Percentiles rank a stretch among this genome's conserved stretches.
phyloP scores from a whole-genome alignment of 2,888 invertebrate species.

The Platycheirus rosarum region DNA sequence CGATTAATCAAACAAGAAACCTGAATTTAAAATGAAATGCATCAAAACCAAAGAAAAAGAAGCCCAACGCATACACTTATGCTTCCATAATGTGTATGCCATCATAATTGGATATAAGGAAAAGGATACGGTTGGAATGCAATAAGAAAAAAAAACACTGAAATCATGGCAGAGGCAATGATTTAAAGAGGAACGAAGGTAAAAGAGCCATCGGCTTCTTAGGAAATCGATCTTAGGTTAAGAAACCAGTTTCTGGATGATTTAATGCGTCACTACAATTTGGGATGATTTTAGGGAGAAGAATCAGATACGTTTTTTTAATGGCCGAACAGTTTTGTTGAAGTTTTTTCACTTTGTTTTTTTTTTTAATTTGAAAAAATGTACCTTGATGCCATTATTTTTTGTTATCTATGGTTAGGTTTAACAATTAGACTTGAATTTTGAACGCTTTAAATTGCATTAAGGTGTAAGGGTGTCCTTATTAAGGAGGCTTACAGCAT shows the following conservation, averaged over 20 bases:
- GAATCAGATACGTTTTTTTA: not conserved
- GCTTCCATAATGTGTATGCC: not conserved
- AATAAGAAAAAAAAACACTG: not conserved
- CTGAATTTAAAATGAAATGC: not conserved
- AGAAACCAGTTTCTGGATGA: conserved; percentile 25
- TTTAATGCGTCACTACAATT: conserved; percentile 21
- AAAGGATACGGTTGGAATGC: conserved; percentile 6
- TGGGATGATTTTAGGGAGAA: conserved; percentile 11
- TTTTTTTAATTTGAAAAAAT: too few species aligned
- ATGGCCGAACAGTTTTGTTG: not conserved
- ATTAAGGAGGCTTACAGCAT: too few species aligned
- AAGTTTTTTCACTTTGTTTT: not conserved
- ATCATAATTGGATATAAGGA: conserved; percentile 11
- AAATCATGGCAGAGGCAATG: conserved; percentile 19
- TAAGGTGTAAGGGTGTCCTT: too few species aligned
- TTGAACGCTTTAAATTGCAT: too few species aligned
- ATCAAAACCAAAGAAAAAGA: not conserved
- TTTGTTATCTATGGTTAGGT: too few species aligned
- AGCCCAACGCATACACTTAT: not conserved
- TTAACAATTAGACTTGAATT: too few species aligned
- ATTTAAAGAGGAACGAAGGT: conserved; percentile 13
- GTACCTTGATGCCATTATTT: too few species aligned
- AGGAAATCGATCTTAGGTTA: conserved; percentile 28
- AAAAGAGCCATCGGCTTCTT: conserved; percentile 29
- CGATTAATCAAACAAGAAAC: conserved; percentile 18